Percentiles rank a stretch among this genome's conserved stretches.
Conservation (phyloP, 2,888 invertebrate species). For the Esperia sulphurella region DNA sequence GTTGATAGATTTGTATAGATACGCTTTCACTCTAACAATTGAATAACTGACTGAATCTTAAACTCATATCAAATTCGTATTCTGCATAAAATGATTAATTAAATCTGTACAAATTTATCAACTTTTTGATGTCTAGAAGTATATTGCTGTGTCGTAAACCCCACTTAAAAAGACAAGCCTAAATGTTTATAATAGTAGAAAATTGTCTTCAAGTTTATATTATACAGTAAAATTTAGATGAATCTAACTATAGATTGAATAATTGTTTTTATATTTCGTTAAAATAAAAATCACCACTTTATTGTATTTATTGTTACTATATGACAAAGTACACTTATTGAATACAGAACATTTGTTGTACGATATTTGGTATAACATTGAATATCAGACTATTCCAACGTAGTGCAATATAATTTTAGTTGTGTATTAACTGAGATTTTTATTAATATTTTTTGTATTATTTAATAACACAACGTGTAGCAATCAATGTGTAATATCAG, state of each 20-base stretch:
- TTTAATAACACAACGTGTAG: too few species aligned
- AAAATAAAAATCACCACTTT: too few species aligned
- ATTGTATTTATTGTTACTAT: too few species aligned
- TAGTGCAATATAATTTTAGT: background rate
- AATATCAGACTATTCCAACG: background rate
- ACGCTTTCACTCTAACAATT: constrained; percentile 19
- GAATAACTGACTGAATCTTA: constrained; percentile 42
- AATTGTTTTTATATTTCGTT: background rate
- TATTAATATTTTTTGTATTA: background rate
- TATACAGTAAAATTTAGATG: background rate
- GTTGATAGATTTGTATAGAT: constrained; percentile 41
- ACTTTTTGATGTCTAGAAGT: constrained; percentile 18
- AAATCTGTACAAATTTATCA: constrained; percentile 48
- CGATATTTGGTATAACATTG: too few species aligned
- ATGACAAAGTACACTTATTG: too few species aligned
- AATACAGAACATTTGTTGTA: too few species aligned
- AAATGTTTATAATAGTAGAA: constrained; percentile 27
- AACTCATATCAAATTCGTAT: constrained; percentile 51
- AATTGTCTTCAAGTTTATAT: background rate
- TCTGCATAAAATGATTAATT: constrained; percentile 27
- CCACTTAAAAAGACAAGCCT: constrained; percentile 35
- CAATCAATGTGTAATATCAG: too few species aligned
- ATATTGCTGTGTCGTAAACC: constrained; percentile 15
- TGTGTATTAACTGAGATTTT: background rate
- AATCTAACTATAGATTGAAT: constrained; percentile 4